Evolutionary conservation across 1,140 invertebrate species (phyloP).

Genomic region (Cydia strobilella): DNA sequence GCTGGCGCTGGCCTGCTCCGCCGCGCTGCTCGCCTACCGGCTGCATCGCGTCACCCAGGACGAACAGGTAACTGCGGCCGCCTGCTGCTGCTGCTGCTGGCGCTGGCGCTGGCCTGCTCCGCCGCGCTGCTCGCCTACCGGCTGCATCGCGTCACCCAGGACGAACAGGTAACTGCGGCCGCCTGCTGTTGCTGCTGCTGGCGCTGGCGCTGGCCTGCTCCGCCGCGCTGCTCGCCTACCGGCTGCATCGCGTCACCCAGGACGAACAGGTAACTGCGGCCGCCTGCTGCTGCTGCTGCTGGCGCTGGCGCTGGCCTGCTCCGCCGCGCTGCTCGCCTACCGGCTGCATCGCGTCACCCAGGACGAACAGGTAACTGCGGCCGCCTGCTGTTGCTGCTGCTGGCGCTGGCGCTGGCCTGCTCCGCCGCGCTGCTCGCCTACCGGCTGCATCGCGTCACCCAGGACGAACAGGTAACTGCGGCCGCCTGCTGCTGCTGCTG

Average conservation of each 20-base stretch:
- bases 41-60: slow-evolving; percentile 45
- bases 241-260: slow-evolving; percentile 44
- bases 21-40: slow-evolving; percentile 56
- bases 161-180: slow-evolving; percentile 45
- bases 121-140: slow-evolving; percentile 58
- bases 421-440: slow-evolving; percentile 60
- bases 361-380: slow-evolving; percentile 45
- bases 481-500: slow-evolving; percentile 46
- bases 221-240: slow-evolving; percentile 57
- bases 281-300: slow-evolving; percentile 47
- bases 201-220: slow-evolving; percentile 52
- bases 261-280: slow-evolving; percentile 45
- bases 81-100: slow-evolving; percentile 48
- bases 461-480: slow-evolving; percentile 44
- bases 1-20: slow-evolving; percentile 53
- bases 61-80: slow-evolving; percentile 44
- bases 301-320: slow-evolving; percentile 50
- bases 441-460: slow-evolving; percentile 45
- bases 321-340: slow-evolving; percentile 59
- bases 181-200: slow-evolving; percentile 47
- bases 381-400: slow-evolving; percentile 47
- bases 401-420: slow-evolving; percentile 49
- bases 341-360: slow-evolving; percentile 44
- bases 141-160: slow-evolving; percentile 44
- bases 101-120: slow-evolving; percentile 50